These are phyloP conservation scores for pig (Sus scrofa) DNA, from an alignment of 2,113 vertebrate genomes.

Conservation along the genomic window DNA sequence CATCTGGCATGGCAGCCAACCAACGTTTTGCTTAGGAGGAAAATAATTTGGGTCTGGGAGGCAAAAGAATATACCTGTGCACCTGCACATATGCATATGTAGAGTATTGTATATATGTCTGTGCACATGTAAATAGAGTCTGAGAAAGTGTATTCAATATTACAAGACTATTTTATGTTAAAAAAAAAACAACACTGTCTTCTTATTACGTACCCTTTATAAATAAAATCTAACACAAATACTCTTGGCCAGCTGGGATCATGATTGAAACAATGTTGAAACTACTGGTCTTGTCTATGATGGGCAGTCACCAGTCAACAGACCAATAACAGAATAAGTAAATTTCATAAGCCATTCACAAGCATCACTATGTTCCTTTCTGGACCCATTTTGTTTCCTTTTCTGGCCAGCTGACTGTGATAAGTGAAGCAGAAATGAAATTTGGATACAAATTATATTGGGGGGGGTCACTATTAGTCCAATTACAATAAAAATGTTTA, in stretches of 20 bases:
- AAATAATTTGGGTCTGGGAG: background rate
- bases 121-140: background rate
- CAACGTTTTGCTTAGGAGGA: background rate
- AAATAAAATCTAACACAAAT: background rate
- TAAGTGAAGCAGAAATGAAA: conserved; percentile 18
- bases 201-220: background rate
- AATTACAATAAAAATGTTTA: background rate
- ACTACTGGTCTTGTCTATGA: background rate
- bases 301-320: background rate
- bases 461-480: background rate
- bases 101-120: background rate
- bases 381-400: background rate
- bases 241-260: background rate
- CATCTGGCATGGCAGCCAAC: background rate
- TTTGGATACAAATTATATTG: background rate
- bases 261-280: background rate
- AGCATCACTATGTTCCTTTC: background rate
- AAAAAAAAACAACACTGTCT: background rate
- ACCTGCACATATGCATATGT: rapidly evolving
- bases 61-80: background rate
- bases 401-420: background rate
- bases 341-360: background rate
- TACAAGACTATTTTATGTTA: background rate
- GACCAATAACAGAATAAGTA: background rate
- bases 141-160: background rate